Conservation (phyloP, 2,113 vertebrate genomes). For the Stigmatopora argus region DNA sequence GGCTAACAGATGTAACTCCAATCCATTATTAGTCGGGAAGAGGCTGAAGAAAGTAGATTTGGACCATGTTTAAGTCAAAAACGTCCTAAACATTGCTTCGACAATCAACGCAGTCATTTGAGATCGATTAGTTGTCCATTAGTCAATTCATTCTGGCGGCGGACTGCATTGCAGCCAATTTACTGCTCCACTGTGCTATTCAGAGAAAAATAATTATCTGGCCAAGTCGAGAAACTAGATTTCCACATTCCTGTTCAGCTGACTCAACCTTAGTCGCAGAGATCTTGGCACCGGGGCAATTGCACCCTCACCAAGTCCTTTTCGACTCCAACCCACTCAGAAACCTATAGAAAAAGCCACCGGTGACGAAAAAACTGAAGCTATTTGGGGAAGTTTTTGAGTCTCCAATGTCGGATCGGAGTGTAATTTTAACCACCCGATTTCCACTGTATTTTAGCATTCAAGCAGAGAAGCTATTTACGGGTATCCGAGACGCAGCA, state of each 20-base stretch:
- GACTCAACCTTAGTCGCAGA: constrained; percentile 36
- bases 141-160: too few species aligned
- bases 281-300: constrained; percentile 54
- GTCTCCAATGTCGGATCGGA: constrained; percentile 48
- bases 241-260: constrained; percentile 24
- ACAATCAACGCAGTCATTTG: background rate
- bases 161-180: background rate
- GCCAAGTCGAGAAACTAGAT: constrained; percentile 3
- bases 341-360: constrained; percentile 45
- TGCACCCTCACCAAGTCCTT: background rate
- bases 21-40: constrained; percentile 34
- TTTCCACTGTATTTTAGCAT: constrained; percentile 58
- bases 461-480: constrained; percentile 67
- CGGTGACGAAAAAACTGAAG: constrained; percentile 57
- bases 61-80: too few species aligned
- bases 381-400: constrained; percentile 60
- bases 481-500: constrained; percentile 45
- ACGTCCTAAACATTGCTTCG: background rate
- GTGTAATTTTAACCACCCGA: constrained; percentile 62
- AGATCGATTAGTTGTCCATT: background rate
- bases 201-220: background rate
- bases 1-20: background rate
- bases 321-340: constrained; percentile 1
- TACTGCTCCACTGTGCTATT: background rate
- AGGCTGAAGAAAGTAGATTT: too few species aligned